Percentiles rank a stretch among this genome's conserved stretches.
Conservation (phyloP, 2,113 vertebrate species). For the Xiphophorus hellerii region DNA sequence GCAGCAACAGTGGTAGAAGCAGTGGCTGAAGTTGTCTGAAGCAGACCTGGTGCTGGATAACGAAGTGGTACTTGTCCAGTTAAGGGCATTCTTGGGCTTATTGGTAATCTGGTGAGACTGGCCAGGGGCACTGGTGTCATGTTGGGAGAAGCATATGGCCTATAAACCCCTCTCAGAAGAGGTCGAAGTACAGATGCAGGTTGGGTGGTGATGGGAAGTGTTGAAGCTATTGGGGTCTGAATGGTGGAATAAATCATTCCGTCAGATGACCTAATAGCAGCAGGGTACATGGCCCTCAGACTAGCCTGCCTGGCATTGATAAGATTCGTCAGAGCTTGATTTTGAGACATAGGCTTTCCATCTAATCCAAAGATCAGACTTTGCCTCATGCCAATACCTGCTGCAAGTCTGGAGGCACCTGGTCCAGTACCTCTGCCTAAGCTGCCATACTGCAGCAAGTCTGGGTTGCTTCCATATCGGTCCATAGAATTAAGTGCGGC, state of each 20-base stretch:
- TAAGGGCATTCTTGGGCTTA: slow-evolving; percentile 85
- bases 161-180: slow-evolving; percentile 88
- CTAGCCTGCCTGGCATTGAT: slow-evolving; percentile 84
- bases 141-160: slow-evolving; percentile 83
- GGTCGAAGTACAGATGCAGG: slow-evolving; percentile 90
- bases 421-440: slow-evolving; percentile 76
- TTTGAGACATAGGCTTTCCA: slow-evolving; percentile 80
- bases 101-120: slow-evolving; percentile 87
- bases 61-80: slow-evolving; percentile 81
- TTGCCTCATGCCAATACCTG: slow-evolving; percentile 84
- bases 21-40: slow-evolving; percentile 67
- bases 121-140: slow-evolving; percentile 89
- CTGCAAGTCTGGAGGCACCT: slow-evolving; percentile 77
- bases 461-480: slow-evolving; percentile 86
- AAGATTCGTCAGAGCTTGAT: slow-evolving; percentile 85
- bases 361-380: slow-evolving; percentile 88
- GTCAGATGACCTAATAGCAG: slow-evolving; percentile 89
- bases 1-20: slow-evolving; percentile 29
- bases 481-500: slow-evolving; percentile 97
- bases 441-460: slow-evolving; percentile 85
- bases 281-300: slow-evolving; percentile 89
- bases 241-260: slow-evolving; percentile 99
- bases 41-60: slow-evolving; percentile 82
- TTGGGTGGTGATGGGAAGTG: slow-evolving; percentile 97
- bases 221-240: slow-evolving; percentile 96